Conservation (phyloP, 1,140 invertebrate species). For the Drosophila chauvacae region DNA sequence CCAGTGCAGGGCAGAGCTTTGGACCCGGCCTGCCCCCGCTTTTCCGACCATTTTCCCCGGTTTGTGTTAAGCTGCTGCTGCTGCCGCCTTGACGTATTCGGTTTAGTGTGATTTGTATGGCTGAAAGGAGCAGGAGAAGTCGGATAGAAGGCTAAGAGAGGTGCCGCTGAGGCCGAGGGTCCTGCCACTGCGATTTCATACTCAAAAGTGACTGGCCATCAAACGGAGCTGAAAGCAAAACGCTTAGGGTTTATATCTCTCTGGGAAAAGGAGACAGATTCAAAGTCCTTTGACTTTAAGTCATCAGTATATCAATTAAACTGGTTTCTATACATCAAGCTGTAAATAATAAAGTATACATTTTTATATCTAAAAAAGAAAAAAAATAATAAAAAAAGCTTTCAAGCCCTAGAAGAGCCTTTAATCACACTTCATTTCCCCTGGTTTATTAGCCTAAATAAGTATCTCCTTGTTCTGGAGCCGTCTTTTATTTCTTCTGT, state of each 20-base stretch:
- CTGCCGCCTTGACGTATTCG: constrained; percentile 74
- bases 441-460: not conserved
- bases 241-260: constrained; percentile 41
- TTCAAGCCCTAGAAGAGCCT: not conserved
- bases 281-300: not conserved
- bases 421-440: not conserved
- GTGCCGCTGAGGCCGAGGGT: not conserved
- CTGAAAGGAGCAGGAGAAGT: constrained; percentile 6
- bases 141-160: not conserved
- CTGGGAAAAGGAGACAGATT: too few species aligned
- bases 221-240: constrained; percentile 76
- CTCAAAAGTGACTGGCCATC: constrained; percentile 59
- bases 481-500: too few species aligned
- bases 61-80: constrained; percentile 25
- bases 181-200: constrained; percentile 52
- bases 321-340: not conserved
- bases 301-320: not conserved
- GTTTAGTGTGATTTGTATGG: constrained; percentile 78
- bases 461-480: not conserved
- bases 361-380: not conserved
- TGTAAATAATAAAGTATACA: not conserved
- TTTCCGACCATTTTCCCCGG: constrained; percentile 23
- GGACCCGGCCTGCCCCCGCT: not conserved
- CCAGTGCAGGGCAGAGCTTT: constrained; percentile 41
- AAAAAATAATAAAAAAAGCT: too few species aligned